Evolutionary conservation across 2,113 vertebrate species (phyloP), one percentile per base, ranked within the genome.

Genomic region (Catharus minimus): DNA sequence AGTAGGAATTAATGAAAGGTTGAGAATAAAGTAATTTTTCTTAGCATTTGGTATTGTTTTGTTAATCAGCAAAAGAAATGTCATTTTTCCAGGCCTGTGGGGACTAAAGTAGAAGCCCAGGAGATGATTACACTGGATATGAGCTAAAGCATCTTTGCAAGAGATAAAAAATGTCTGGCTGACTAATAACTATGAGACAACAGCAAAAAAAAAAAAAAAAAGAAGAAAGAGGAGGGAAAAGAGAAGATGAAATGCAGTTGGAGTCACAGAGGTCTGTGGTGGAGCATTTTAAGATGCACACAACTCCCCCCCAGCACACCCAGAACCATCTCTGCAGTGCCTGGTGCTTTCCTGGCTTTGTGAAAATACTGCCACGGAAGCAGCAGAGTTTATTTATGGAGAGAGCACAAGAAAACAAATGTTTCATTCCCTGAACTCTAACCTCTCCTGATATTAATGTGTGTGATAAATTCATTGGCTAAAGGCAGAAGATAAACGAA

Each of bases 101-200:
- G 93, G 91, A 81, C 78, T 73, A 83, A 57, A n/a, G 88, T 78
- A 82, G 89, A 91, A 95, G 72, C 15, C 67, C 71, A 92, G 94
- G 93, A 95, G 95, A 96, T 96, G 95, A 95, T 89, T 88, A 92
- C 79, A 82, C 76, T 90, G 89, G 92, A 91, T 92, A 92, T 90
- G 91, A 96, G 85, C 28, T 74, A 73, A 93, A 72, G 79, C 73
- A 90, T 92, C 93, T 95, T 96, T 95, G 84, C 47, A 93, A 74
- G 94, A 97, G 96, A 96, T 96, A 95, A 97, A 96, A 92, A 95
- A 95, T 67, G 68, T 95, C 96, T 95, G 96, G 79, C 72, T 89
- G 95, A 88, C 89, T 96, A 96, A 95, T 97, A 95, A 95, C 77
- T 89, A 36, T 44, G 76, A 93, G 94, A 94, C 24, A 62, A 93